phyloP scores from a whole-genome alignment of 2,113 vertebrate genomes.

The Nerophis ophidion region DNA sequence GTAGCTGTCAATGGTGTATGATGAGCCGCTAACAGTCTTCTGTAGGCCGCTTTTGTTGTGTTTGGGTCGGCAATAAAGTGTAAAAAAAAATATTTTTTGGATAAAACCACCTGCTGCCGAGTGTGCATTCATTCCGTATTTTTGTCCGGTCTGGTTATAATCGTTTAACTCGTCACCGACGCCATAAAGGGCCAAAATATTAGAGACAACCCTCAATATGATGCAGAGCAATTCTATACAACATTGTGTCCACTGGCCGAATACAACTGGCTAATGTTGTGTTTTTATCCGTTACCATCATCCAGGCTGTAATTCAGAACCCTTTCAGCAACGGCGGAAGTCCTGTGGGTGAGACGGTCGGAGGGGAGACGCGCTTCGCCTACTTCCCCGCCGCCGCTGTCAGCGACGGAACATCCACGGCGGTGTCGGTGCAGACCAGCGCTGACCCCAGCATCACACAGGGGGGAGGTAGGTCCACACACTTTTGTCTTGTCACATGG shows the following conservation, averaged over 20 bases:
- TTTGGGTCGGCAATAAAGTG: too few relatives aligned
- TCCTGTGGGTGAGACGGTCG: conserved; percentile 78
- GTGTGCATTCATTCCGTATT: too few relatives aligned
- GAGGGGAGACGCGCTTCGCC: conserved; percentile 84
- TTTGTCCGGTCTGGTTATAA: too few relatives aligned
- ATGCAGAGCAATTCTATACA: too few relatives aligned
- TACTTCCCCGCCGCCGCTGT: conserved; percentile 86
- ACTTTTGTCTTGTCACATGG: too few relatives aligned
- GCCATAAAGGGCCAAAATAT: not conserved
- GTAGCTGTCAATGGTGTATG: too few relatives aligned
- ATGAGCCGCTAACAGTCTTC: too few relatives aligned
- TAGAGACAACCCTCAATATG: not conserved
- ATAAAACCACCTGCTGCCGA: too few relatives aligned
- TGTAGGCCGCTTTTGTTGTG: too few relatives aligned
- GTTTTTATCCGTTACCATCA: not conserved
- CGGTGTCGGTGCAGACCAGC: conserved; percentile 83
- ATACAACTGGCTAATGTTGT: not conserved
- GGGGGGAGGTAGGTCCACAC: conserved; percentile 71
- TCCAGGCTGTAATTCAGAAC: conserved; percentile 91
- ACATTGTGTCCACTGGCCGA: not conserved
- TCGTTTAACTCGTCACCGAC: not conserved
- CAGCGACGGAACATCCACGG: conserved; percentile 78
- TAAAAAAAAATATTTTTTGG: too few relatives aligned
- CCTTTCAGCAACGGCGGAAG: conserved; percentile 91
- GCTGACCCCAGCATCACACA: conserved; percentile 80